Base-by-base conservation (phyloP, 2,113 vertebrate species). In the Tyto alba region DNA sequence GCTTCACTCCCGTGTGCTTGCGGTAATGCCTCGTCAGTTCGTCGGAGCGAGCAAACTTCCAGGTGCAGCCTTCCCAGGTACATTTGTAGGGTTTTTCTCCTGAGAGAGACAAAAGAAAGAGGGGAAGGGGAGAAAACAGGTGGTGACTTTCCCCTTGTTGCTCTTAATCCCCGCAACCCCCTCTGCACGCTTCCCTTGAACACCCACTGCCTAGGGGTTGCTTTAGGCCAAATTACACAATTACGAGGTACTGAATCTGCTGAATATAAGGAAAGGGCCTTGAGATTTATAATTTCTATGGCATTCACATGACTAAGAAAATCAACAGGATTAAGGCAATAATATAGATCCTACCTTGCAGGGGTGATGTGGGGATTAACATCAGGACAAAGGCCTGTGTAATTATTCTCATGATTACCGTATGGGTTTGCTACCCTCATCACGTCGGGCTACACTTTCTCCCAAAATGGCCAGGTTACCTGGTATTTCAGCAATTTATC, bases 1-100 rank as follows among this genome's bases (percentile, higher is more conserved):
- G 99, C 97, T 99, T 99, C 97, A 99, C 99, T 87, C 99, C 99
- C 6, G 99, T 99, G 98, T 99, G 99, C 98, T 99, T 99, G 96
- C 99, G 99, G 98, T 99, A 99, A 98, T 99, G 99, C 98, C 99
- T 98, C 13, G 99, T 99, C 98, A 99, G 98, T 98, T 99, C 99
- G 57, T 99, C 99, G 0, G 99, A 99, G 82, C 99, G 99, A 90
- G 99, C 99, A 38, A 99, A 99, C 98, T 99, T 99, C 99, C 99
- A 99, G 95, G 99, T 99, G 98, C 99, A 99, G 96, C 99, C 99
- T 95, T 99, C 99, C 99, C 99, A 99, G 92, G 99, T 99, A 97
- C 99, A 99, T 95, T 99, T 99, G 98, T 99, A 99, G 90, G 99
- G 99, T 95, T 99, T 99, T 98, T 99, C 99, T 98, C 99, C 99